Conservation (phyloP, 2,888 invertebrate genomes). For the Opisthograptis luteolata region DNA sequence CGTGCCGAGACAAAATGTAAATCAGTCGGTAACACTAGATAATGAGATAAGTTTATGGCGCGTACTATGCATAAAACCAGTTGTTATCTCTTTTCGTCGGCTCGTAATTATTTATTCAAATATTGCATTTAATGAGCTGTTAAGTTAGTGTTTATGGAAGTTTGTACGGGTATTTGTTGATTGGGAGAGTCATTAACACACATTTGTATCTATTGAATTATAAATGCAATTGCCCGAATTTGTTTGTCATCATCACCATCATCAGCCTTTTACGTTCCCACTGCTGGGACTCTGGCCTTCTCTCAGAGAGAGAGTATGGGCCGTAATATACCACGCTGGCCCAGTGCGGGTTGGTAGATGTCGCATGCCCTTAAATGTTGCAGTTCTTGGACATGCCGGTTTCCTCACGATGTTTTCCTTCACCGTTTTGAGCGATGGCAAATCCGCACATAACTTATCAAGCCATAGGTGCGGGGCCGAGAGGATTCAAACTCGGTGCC, state of each 20-base stretch:
- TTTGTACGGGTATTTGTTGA: slow-evolving; percentile 9
- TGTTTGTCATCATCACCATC: not conserved
- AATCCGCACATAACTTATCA: no score
- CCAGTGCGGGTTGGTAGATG: no score
- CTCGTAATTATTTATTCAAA: slow-evolving; percentile 23
- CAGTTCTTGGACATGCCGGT: no score
- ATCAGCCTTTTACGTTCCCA: no score
- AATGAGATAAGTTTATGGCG: slow-evolving; percentile 8
- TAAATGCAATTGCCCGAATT: slow-evolving; percentile 2
- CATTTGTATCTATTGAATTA: slow-evolving; percentile 5
- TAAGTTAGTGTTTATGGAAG: slow-evolving; percentile 11
- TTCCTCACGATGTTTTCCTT: no score
- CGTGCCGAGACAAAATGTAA: slow-evolving; percentile 18
- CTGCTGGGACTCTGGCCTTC: no score
- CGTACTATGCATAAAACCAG: slow-evolving; percentile 13
- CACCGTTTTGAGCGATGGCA: no score
- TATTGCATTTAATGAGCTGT: slow-evolving; percentile 9
- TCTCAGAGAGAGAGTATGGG: no score
- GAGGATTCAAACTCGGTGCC: no score
- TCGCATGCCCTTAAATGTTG: no score
- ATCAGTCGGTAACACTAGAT: slow-evolving; percentile 13
- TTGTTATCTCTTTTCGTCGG: slow-evolving; percentile 9
- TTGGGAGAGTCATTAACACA: slow-evolving; percentile 8
- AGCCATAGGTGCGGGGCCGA: no score
- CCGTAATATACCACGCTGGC: no score